Conservation (phyloP, 2,888 invertebrate genomes). For the Deladenus siricidicola region DNA sequence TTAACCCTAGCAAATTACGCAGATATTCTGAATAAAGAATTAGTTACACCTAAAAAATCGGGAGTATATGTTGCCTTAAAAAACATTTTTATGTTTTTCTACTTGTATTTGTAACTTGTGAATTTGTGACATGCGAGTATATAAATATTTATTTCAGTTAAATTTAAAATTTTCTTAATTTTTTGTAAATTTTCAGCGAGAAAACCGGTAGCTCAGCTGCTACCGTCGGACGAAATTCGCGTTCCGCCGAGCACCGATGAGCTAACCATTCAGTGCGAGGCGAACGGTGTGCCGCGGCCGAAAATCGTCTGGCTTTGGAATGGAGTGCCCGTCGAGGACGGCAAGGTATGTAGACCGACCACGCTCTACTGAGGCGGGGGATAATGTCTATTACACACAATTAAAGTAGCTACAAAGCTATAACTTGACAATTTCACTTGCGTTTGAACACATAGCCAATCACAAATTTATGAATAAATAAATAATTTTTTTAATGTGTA, state of each 20-base stretch:
- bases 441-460: no score
- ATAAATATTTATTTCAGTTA: no score
- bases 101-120: background rate
- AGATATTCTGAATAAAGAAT: no score
- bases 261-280: slow-evolving; percentile 44
- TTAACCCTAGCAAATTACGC: no score
- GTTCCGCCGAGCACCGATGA: slow-evolving; percentile 43
- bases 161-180: no score
- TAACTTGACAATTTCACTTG: no score
- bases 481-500: no score
- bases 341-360: slow-evolving; percentile 37
- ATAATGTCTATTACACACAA: no score
- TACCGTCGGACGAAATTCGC: slow-evolving; percentile 35
- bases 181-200: slow-evolving; percentile 37
- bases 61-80: background rate
- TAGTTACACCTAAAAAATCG: background rate
- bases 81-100: slow-evolving; percentile 1
- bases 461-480: no score
- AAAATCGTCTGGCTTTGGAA: slow-evolving; percentile 52
- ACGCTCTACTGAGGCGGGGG: no score
- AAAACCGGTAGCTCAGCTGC: slow-evolving; percentile 35
- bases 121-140: no score
- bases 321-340: slow-evolving; percentile 45
- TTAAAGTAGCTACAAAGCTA: no score
- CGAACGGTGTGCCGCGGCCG: slow-evolving; percentile 48